Conservation (phyloP, 2,113 vertebrate genomes). For the Cavia porcellus region DNA sequence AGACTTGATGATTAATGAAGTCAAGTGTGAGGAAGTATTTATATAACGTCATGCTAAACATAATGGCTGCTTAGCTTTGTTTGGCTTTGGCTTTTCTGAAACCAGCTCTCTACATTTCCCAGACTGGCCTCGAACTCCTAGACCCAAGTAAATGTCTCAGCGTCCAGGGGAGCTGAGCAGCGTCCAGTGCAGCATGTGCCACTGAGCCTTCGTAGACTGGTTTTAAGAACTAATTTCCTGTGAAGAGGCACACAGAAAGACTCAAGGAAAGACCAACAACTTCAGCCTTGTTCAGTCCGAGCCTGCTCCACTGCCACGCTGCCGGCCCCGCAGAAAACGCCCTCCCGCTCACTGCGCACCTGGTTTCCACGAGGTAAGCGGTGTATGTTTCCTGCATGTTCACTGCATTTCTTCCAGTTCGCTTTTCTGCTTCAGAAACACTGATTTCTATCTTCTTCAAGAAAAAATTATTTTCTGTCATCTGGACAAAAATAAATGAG, state of each 20-base stretch:
- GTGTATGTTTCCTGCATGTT: slow-evolving; percentile 98
- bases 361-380: slow-evolving; percentile 97
- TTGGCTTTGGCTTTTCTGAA: background rate
- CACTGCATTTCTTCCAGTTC: slow-evolving; percentile 94
- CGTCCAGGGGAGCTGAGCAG: background rate
- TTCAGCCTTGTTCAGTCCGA: slow-evolving; percentile 1
- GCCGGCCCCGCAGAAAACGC: background rate
- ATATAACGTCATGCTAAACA: background rate
- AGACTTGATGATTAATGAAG: background rate
- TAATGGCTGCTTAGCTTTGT: background rate
- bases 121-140: background rate
- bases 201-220: background rate
- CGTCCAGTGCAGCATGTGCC: background rate
- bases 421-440: slow-evolving; percentile 96
- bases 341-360: slow-evolving; percentile 86
- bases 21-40: slow-evolving; percentile 26
- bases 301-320: background rate
- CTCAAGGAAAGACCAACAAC: slow-evolving; percentile 5
- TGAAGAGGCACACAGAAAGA: background rate
- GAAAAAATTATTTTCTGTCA: slow-evolving; percentile 90
- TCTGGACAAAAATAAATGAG: slow-evolving; percentile 83
- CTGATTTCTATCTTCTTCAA: slow-evolving; percentile 96
- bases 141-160: background rate
- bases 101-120: background rate
- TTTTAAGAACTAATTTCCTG: background rate